Evolutionary conservation across 2,797 vertebrate species (phyloP).

Genomic region (Epinephelus malabaricus): DNA sequence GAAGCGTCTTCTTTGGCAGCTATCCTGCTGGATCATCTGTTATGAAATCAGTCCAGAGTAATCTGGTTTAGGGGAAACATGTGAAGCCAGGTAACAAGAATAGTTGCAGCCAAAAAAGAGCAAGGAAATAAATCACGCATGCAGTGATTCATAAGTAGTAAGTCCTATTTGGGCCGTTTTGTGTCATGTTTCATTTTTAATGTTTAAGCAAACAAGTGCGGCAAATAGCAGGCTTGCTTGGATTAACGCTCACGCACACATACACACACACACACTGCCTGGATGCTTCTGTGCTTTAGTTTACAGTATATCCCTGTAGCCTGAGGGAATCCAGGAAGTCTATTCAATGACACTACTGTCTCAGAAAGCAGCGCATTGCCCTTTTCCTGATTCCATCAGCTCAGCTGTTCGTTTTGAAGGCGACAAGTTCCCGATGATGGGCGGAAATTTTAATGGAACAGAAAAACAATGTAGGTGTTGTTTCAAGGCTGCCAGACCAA

Average conservation of each 20-base stretch:
- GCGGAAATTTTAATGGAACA: conserved; percentile 51
- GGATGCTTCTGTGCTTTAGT: conserved; percentile 14
- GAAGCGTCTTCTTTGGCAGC: conserved; percentile 57
- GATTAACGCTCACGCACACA: conserved; percentile 6
- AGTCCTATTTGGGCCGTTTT: conserved; percentile 52
- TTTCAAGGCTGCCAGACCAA: conserved; percentile 59
- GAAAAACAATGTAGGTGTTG: conserved; percentile 70
- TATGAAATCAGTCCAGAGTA: conserved; percentile 54
- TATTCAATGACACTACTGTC: conserved; percentile 54
- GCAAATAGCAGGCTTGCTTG: conserved; percentile 28
- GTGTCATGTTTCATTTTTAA: conserved; percentile 71
- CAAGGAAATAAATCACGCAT: conserved; percentile 30
- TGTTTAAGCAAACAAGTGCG: conserved; percentile 51
- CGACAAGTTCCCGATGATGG: conserved; percentile 40
- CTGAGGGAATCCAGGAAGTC: conserved; percentile 48
- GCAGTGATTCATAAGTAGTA: conserved; percentile 45
- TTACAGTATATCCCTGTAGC: conserved; percentile 34
- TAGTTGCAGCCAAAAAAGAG: conserved; percentile 23
- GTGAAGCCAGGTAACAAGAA: conserved; percentile 44
- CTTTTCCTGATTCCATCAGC: conserved; percentile 66
- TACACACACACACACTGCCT: conserved; percentile 6
- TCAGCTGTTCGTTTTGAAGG: conserved; percentile 57
- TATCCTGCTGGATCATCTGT: conserved; percentile 49
- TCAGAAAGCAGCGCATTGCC: conserved; percentile 42
- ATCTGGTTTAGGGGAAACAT: conserved; percentile 49